Evolutionary conservation across 2,888 invertebrate species (phyloP), one percentile per base, ranked within the genome.

Genomic region (Proisotoma minuta): DNA sequence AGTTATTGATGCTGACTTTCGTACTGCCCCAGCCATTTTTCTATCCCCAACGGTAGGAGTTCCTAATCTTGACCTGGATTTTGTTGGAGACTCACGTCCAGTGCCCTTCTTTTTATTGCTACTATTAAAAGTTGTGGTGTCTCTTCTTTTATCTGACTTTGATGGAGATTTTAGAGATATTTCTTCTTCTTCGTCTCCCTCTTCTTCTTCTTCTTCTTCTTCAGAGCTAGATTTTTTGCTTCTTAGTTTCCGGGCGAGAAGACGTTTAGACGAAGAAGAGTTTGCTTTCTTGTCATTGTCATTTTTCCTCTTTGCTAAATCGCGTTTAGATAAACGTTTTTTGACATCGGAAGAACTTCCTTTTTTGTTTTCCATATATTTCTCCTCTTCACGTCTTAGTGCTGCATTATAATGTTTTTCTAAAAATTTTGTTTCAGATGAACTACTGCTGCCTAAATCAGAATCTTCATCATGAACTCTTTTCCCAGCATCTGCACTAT

Each of bases 401-500:
- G 69, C 69, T 1, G 70, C 68, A 34, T 71, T 70, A 48, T 72
- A 73, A 20, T 71, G 70, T 39, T 71, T 73, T 49, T 72, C 71
- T 22, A 73, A 57, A 53, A 64, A 73, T 52, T 73, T 72, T 23
- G 69, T 66, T 64, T 73, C 73, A 1, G 71, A 71, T 3, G 71
- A 66, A 61, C 72, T 72, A 0, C 68, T 66, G 43, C 65, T 68
- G 1, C 70, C 70, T 15, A 66, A 60, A 1, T 71, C 70, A 15
- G 66, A 62, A 8, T 64, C 65, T 18, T 65, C 65, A 3, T 60
- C 64, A 12, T 67, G 57, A 73, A 83, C 83, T 74, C 85, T 85
- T 18, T 65, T 71, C 28, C 84, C 85, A 67, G 84, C 83, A 8
- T 57, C 57, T 24, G 83, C 81, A 8, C 39, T 47, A 23, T 23